Evolutionary conservation across 2,113 vertebrate species (phyloP).

Genomic region (Apaloderma vittatum): DNA sequence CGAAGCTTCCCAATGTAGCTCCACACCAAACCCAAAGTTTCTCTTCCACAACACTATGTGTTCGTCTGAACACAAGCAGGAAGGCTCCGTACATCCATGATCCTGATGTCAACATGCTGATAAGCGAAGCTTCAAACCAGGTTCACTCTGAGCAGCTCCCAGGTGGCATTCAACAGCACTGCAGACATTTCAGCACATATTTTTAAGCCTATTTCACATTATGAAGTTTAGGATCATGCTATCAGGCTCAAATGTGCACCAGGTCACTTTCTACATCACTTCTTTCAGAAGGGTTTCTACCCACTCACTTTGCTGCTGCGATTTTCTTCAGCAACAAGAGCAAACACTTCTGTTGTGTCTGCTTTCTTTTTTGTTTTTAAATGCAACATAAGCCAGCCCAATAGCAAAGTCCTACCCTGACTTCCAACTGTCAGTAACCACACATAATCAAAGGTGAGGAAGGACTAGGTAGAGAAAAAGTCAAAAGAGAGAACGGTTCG

Average conservation of each 20-base stretch:
- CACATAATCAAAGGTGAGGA: rapidly evolving
- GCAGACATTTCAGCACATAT: background rate
- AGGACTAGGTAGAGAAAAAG: background rate
- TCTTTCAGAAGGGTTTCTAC: too few species aligned
- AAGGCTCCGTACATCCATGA: background rate
- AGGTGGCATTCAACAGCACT: background rate
- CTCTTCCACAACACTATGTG: background rate
- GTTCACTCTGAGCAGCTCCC: background rate
- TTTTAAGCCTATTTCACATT: background rate
- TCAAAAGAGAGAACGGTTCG: background rate
- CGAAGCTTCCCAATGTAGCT: background rate
- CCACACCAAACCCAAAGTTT: background rate
- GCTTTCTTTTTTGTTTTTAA: background rate
- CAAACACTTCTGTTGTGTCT: background rate
- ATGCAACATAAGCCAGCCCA: background rate
- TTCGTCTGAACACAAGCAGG: background rate
- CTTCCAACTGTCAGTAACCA: background rate
- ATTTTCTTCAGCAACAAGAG: background rate
- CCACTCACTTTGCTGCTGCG: too few species aligned
- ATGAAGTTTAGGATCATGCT: background rate
- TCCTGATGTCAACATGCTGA: background rate
- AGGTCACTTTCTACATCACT: background rate
- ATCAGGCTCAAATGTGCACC: background rate
- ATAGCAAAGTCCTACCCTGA: background rate
- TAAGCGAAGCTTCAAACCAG: background rate